Evolutionary conservation across 2,113 vertebrate species (phyloP), one percentile per base, ranked within the genome.

Genomic region (Tachysurus fulvidraco): DNA sequence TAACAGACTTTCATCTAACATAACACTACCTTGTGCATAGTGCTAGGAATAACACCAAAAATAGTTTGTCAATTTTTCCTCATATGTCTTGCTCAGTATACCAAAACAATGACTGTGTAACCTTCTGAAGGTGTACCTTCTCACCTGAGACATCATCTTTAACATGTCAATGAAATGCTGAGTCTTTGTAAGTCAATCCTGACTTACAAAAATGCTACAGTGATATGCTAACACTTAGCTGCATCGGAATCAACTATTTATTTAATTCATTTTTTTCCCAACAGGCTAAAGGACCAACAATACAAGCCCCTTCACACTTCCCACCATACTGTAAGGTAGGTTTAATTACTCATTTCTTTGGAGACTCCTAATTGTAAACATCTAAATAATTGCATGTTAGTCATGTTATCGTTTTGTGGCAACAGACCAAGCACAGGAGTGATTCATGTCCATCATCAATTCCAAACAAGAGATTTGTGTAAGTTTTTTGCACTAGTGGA

Each of bases 51-150:
- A 89, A 76, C 69, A 83, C 79, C 67, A 64, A 88, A 83, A 89
- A 88, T 85, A 88, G 86, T 79, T 87, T 52, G 36, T 84, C 77
- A 69, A 77, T 77, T 85, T 85, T 85, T 83, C 36, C 65, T 88
- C 25, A 25, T 46, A 87, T 46, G 78, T 77, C 80, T 44, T 74
- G n/a, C 14, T 52, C 30, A 21, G 64, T 30, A 62, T 41, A 88
- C 59, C 41, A 73, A 69, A 85, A 71, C 83, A 64, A 73, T 85
- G 46, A 65, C 59, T 50, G 36, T 23, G 25, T 69, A 86, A 86
- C 74, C 57, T 89, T 77, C 83, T 89, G 64, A 77, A 81, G 83
- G 77, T 77, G 52, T 60, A 54, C 1, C 57, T 44, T 36, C 8
- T 54, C 19, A 62, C 4, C 7, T 28, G 19, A 30, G 52, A 71